A percentile compares a stretch with the other conserved stretches of the same genome.
phyloP scores from a whole-genome alignment of 2,797 vertebrate species.

The Schizopygopsis malacanthus region DNA sequence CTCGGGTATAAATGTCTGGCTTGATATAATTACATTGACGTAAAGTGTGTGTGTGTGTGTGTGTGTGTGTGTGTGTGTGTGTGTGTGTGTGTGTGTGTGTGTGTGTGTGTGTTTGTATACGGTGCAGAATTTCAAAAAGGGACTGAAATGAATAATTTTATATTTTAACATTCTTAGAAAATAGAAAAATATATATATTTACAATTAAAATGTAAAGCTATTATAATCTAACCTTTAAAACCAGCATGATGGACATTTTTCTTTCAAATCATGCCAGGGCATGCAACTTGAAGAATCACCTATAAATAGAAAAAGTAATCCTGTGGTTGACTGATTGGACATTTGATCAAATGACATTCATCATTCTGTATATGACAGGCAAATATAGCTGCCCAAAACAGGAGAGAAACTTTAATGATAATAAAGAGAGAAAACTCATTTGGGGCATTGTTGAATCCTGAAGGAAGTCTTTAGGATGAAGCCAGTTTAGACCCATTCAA shows the following conservation, averaged over 20 bases:
- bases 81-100: too few relatives aligned
- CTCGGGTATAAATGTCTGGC: neutral
- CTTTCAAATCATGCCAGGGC: neutral
- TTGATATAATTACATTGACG: neutral
- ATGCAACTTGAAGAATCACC: neutral
- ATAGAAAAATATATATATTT: neutral
- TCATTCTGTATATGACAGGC: neutral
- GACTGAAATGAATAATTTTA: neutral
- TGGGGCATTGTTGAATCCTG: conserved; percentile 21
- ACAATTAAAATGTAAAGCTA: neutral
- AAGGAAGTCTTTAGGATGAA: conserved; percentile 32
- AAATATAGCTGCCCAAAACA: conserved; percentile 10
- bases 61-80: too few relatives aligned
- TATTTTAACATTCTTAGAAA: neutral
- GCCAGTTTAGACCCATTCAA: conserved; percentile 37
- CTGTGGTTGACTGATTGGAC: conserved; percentile 4
- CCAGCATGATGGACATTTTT: neutral
- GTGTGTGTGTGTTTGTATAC: too few relatives aligned
- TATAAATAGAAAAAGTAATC: neutral
- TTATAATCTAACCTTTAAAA: neutral
- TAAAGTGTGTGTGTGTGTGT: too few relatives aligned
- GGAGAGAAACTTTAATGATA: conserved; percentile 25
- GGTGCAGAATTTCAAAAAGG: neutral
- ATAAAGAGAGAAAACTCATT: conserved; percentile 35
- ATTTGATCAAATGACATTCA: conserved; percentile 18